Base-by-base conservation (phyloP, 2,113 vertebrate species). In the Choloepus hoffmanni region DNA sequence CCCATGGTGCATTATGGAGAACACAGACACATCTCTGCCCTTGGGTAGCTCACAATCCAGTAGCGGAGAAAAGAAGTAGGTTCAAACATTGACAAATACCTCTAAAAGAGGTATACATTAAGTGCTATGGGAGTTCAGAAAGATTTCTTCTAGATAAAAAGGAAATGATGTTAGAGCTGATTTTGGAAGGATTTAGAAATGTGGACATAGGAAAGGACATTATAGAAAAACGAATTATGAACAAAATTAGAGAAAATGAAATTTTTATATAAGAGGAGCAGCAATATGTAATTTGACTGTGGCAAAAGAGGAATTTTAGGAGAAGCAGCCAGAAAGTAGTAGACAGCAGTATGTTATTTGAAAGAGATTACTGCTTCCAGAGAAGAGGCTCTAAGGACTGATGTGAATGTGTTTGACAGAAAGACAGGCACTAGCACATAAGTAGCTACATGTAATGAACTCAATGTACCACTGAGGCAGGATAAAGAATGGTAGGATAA, bases 181-280 rank as follows among this genome's bases (percentile, higher is more conserved):
- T 50, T 88, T 92, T 76, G 81, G 7, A 88, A 88, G 43, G 62
- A 72, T 43, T 94, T 67, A 81, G 58, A 95, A 94, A 92, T 73
- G 23, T 89, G 36, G 48, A 95, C 73, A 65, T 48, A 90, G 73
- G 62, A 45, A 85, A 91, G 82, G n/a, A 89, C 74, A 43, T 74
- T 89, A 62, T 83, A 23, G 15, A 15, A 83, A 60, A 87, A 67
- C 8, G 48, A 33, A 78, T 96, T 68, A n/a, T 45, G 12, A 86
- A 87, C 24, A 83, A 85, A 93, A 87, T 72, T 78, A 60, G 21
- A 26, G 48, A 83, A 85, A 60, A 28, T 0, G 67, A 23, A 68
- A 96, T 19, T 92, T 92, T 81, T 92, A 74, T 50, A 16, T 70
- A 62, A 92, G 30, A 36, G 68, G 33, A 86, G 2, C 2, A 90